These are phyloP conservation scores for Xiphophorus couchianus DNA, from an alignment of 2,113 vertebrate species.

Conservation along the genomic window DNA sequence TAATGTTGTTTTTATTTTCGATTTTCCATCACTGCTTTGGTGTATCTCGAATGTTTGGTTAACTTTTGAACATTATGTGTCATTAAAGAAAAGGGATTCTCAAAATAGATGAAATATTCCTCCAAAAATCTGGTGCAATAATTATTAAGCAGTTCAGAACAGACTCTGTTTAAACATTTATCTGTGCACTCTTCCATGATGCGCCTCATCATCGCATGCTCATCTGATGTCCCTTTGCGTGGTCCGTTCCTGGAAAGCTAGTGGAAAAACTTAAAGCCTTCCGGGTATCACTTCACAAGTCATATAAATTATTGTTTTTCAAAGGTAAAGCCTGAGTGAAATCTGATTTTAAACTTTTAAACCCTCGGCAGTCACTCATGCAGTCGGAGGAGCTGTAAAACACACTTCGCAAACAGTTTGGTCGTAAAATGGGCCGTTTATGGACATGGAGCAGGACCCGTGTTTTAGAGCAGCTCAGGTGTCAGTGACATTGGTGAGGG, in stretches of 20 bases:
- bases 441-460: not conserved
- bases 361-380: not conserved
- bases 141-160: not conserved
- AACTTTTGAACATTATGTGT: not conserved
- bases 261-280: not conserved
- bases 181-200: not conserved
- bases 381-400: conserved; percentile 40
- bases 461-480: not conserved
- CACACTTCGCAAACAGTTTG: conserved; percentile 46
- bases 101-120: too few relatives aligned
- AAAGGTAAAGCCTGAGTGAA: not conserved
- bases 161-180: not conserved
- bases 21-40: not conserved
- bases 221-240: not conserved
- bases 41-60: not conserved
- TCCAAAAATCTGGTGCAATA: not conserved
- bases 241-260: conserved; percentile 26
- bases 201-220: not conserved
- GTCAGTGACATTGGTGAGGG: not conserved
- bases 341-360: not conserved
- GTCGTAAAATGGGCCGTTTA: conserved; percentile 66
- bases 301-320: conserved; percentile 25
- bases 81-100: not conserved
- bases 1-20: not conserved
- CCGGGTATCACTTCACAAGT: conserved; percentile 2